phyloP scores from a whole-genome alignment of 2,113 vertebrate genomes.

The Saccopteryx bilineata region DNA sequence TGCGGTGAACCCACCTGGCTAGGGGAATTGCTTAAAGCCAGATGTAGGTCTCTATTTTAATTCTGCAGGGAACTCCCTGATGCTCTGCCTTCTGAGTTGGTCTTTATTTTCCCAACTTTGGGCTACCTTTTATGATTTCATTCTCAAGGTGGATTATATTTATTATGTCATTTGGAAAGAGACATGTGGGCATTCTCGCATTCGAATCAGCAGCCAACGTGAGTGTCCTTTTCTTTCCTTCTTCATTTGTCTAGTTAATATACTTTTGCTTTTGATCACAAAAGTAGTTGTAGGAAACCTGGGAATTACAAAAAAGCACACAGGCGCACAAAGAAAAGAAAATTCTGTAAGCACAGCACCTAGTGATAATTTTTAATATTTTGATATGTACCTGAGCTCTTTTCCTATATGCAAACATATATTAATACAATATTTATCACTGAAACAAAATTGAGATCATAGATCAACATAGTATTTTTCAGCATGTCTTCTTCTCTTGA shows the following conservation, averaged over 20 bases:
- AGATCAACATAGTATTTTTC: neutral
- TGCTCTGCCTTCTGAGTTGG: neutral
- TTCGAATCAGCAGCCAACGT: neutral
- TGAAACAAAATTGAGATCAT: conserved; percentile 15
- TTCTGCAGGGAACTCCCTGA: neutral
- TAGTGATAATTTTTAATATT: conserved; percentile 15
- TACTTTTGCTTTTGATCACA: neutral
- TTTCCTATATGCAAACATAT: neutral
- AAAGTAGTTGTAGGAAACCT: neutral
- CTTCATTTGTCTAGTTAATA: neutral
- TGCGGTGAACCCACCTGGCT: neutral
- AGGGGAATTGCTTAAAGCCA: neutral
- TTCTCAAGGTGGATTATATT: neutral
- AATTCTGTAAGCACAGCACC: neutral
- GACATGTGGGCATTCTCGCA: neutral
- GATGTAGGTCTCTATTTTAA: neutral
- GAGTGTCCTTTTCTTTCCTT: neutral
- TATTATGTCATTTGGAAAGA: neutral
- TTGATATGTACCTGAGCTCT: neutral
- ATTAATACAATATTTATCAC: conserved; percentile 11
- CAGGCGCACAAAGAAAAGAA: neutral
- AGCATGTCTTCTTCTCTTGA: conserved; percentile 45
- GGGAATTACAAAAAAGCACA: neutral
- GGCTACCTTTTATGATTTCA: conserved; percentile 18
- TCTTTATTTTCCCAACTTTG: conserved; percentile 28